phyloP scores from a whole-genome alignment of 2,797 vertebrate genomes.

The Propithecus perrieri region DNA sequence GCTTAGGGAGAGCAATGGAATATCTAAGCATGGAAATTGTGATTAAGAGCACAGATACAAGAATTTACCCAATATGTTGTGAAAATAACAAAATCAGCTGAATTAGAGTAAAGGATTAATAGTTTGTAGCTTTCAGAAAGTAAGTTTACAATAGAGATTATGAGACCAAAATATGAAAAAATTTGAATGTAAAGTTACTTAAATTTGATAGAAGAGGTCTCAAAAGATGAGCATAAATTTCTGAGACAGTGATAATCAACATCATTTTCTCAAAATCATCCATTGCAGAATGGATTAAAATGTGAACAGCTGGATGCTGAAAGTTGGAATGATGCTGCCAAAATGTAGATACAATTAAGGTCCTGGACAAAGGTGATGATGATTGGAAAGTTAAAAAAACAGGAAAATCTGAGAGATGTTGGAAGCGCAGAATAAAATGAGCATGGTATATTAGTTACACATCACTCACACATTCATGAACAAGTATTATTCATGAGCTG shows the following conservation, averaged over 20 bases:
- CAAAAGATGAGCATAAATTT: neutral
- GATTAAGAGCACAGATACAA: neutral
- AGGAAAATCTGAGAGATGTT: neutral
- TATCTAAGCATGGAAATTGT: neutral
- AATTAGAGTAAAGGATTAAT: neutral
- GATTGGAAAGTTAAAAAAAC: neutral
- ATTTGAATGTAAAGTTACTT: neutral
- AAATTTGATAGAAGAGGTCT: neutral
- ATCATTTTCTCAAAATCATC: neutral
- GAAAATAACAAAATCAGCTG: neutral
- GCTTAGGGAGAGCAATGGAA: neutral
- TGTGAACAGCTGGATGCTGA: neutral
- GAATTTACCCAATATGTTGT: neutral
- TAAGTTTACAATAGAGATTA: neutral
- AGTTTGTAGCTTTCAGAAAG: neutral
- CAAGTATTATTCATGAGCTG: neutral
- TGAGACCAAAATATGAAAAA: neutral
- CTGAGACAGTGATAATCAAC: neutral
- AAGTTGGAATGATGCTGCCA: neutral
- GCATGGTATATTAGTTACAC: neutral
- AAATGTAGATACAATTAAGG: neutral
- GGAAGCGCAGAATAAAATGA: neutral
- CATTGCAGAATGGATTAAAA: neutral
- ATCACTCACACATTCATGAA: neutral
- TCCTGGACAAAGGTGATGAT: neutral